Evolutionary conservation across 2,113 vertebrate species (phyloP), one percentile per base, ranked within the genome.

Genomic region (Mandrillus leucophaeus): DNA sequence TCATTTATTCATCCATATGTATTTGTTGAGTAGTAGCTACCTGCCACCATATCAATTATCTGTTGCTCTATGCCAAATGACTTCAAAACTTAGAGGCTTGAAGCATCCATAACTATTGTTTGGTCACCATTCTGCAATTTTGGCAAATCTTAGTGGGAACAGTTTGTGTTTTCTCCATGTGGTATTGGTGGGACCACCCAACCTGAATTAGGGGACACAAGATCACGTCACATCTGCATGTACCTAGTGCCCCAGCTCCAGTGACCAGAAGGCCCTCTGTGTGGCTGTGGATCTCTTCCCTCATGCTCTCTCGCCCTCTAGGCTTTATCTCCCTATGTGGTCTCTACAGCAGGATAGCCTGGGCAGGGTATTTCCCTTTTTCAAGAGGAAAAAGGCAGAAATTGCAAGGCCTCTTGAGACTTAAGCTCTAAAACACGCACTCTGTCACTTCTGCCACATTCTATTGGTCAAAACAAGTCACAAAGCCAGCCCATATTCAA

Each of bases 121-220:
- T 38, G 22, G 38, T 72, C 27, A 16, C 20, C n/a, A 13, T 75
- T 81, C 72, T 70, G 13, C 11, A 32, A 20, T 57, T 20, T 0
- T 3, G 30, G 20, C 25, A 48, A 9, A 20, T 45, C 12, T 70
- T 35, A 17, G 17, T 13, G 43, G 55, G 12, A 25, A 61, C 72
- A 88, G 40, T 16, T 40, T 27, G 13, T 59, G 48, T 68, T 40
- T 84, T 5, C 17, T 72, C 16, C 16, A 6, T 2, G 7, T 32
- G 38, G 6, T 50, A 14, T 27, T 20, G 6, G 43, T 45, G n/a
- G 45, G 14, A 13, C 8, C n/a, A 14, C 6, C 8, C n/a, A n/a
- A 32, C 6, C 0, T 0, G 3, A 6, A 10, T 61, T n/a, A 50
- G 3, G 13, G 30, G 2, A 88, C 5, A n/a, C 20, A 27, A 57